Conservation (phyloP, 2,888 invertebrate genomes). For the Luperina nickerlii region DNA sequence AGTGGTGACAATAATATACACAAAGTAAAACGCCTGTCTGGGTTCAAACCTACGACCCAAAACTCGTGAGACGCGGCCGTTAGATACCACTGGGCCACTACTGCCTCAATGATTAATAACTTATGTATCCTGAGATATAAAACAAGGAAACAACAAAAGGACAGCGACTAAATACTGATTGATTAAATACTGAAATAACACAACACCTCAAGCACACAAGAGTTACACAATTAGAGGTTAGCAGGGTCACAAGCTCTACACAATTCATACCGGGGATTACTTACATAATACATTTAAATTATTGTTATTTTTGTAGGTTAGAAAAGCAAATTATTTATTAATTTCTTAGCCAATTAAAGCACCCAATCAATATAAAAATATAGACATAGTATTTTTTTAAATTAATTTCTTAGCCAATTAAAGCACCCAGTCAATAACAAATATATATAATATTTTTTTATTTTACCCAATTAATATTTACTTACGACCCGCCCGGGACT, state of each 20-base stretch:
- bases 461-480: conserved; percentile 2
- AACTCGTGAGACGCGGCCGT: too few relatives aligned
- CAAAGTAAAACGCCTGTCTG: too few relatives aligned
- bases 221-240: conserved; percentile 8
- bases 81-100: too few relatives aligned
- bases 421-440: conserved; percentile 12
- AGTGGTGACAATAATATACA: too few relatives aligned
- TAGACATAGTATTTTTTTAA: neutral
- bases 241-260: conserved; percentile 50
- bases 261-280: conserved; percentile 23
- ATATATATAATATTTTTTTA: neutral
- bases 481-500: conserved; percentile 16
- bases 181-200: conserved; percentile 25
- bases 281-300: conserved; percentile 1
- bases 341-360: conserved; percentile 16
- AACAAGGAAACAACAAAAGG: neutral
- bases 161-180: neutral
- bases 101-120: too few relatives aligned
- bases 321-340: conserved; percentile 22
- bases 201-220: conserved; percentile 49
- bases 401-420: conserved; percentile 1
- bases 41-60: too few relatives aligned
- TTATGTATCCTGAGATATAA: neutral
- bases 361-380: neutral
- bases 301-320: neutral